Conservation (phyloP, 2,888 invertebrate species). For the Philhelius pedissequus region DNA sequence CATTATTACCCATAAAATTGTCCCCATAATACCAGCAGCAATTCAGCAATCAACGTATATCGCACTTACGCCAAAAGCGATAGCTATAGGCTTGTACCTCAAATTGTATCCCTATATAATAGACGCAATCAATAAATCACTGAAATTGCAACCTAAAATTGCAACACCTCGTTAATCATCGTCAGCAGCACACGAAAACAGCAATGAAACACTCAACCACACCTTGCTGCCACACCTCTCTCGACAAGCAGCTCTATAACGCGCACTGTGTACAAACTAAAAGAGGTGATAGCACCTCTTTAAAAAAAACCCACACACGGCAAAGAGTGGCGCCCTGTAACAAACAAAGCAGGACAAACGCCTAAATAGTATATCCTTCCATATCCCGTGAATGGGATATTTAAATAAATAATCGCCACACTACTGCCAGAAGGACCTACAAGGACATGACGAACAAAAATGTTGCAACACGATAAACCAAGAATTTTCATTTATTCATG, state of each 20-base stretch:
- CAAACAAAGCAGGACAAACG: neutral
- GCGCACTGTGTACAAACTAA: neutral
- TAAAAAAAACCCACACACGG: neutral
- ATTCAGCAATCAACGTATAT: neutral
- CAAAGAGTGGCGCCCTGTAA: neutral
- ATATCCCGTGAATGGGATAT: conserved; percentile 19
- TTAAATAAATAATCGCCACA: conserved; percentile 54
- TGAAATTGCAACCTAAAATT: conserved; percentile 46
- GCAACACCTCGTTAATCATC: conserved; percentile 47
- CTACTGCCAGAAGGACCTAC: neutral
- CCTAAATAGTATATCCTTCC: neutral
- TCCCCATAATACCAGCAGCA: neutral
- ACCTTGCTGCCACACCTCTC: conserved; percentile 32
- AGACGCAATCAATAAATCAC: conserved; percentile 56
- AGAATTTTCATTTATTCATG: conserved; percentile 35
- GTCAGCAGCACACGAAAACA: conserved; percentile 34
- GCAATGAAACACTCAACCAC: conserved; percentile 50
- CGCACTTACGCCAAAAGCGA: neutral
- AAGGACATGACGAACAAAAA: neutral
- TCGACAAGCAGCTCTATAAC: neutral
- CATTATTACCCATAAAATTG: neutral
- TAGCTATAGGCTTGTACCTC: too few relatives aligned
- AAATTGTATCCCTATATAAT: conserved; percentile 4
- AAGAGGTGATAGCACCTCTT: conserved; percentile 13
- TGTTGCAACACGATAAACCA: conserved; percentile 18